Conservation (phyloP, 30 jellyfish, hydroid and myxozoan species). For the Pelagia noctiluca region DNA sequence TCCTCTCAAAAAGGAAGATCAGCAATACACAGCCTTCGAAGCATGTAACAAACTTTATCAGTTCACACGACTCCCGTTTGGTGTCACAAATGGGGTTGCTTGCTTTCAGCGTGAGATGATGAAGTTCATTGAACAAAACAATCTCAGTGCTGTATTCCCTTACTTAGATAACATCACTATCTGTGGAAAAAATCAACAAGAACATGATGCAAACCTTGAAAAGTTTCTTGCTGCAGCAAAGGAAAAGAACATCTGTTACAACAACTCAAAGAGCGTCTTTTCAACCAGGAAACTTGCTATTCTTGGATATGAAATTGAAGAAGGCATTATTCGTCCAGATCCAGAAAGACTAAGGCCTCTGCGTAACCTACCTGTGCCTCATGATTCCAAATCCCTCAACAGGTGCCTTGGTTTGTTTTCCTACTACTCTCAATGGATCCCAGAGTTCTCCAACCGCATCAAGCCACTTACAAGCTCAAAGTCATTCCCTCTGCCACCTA, state of each 20-base stretch:
- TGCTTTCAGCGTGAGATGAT: conserved; percentile 67
- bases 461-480: conserved; percentile 35
- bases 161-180: conserved; percentile 64
- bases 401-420: conserved; percentile 38
- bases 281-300: conserved; percentile 23
- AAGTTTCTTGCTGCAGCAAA: conserved; percentile 54
- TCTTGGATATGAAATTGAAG: conserved; percentile 46
- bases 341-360: conserved; percentile 63
- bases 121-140: conserved; percentile 33
- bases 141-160: conserved; percentile 30
- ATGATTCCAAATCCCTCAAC: conserved; percentile 46
- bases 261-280: not conserved
- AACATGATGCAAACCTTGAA: conserved; percentile 47
- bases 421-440: conserved; percentile 61
- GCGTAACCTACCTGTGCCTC: conserved; percentile 65
- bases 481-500: conserved; percentile 47
- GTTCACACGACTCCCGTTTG: conserved; percentile 66
- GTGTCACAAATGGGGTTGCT: conserved; percentile 81
- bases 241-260: conserved; percentile 11
- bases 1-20: conserved; percentile 49
- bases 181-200: conserved; percentile 48
- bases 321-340: conserved; percentile 30
- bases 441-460: conserved; percentile 33
- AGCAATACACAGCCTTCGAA: conserved; percentile 68
- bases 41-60: conserved; percentile 51